phyloP scores from a whole-genome alignment of 1,140 invertebrate genomes.

The Brachionus rotundiformis region DNA sequence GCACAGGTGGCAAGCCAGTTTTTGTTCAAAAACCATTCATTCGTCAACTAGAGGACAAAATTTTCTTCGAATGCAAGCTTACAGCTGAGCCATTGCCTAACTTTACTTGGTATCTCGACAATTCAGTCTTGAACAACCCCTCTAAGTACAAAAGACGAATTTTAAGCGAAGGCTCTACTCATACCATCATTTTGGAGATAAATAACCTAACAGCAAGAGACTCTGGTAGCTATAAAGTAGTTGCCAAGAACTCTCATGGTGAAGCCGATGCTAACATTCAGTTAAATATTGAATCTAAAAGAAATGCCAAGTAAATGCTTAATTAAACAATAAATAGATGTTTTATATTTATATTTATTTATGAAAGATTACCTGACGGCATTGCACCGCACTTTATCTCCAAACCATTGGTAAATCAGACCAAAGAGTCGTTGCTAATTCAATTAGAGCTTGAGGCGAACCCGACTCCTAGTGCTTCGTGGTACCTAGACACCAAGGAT shows the following conservation, averaged over 20 bases:
- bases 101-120: constrained; percentile 87
- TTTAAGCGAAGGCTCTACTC: constrained; percentile 72
- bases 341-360: no score
- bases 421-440: constrained; percentile 72
- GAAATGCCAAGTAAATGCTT: constrained; percentile 31
- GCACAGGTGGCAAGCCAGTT: constrained; percentile 24
- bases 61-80: constrained; percentile 65
- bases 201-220: constrained; percentile 86
- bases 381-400: constrained; percentile 90
- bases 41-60: constrained; percentile 44
- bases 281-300: constrained; percentile 72
- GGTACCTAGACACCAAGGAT: constrained; percentile 39
- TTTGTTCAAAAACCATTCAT: constrained; percentile 42
- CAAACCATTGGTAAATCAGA: constrained; percentile 88
- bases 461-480: constrained; percentile 42
- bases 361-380: constrained; percentile 86
- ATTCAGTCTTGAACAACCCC: constrained; percentile 74
- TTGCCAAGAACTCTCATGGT: constrained; percentile 88
- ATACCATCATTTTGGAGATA: constrained; percentile 85
- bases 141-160: constrained; percentile 53
- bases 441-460: constrained; percentile 20
- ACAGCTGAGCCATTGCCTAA: constrained; percentile 90
- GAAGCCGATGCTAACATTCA: constrained; percentile 90
- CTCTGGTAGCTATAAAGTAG: constrained; percentile 85
- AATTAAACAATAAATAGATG: no score